Conservation (phyloP, 2,113 vertebrate genomes). For the Meriones unguiculatus region DNA sequence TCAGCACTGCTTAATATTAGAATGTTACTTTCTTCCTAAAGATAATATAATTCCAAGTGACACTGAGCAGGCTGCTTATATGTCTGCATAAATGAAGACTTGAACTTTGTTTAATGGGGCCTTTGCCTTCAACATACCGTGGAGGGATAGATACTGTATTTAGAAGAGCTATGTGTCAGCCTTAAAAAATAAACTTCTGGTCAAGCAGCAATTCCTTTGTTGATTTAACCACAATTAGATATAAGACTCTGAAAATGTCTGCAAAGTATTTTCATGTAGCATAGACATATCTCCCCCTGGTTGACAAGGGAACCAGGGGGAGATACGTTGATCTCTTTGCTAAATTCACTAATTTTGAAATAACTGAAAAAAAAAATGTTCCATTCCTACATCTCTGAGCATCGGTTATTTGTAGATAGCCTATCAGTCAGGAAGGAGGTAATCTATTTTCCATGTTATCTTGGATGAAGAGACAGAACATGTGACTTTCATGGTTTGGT, state of each 20-base stretch:
- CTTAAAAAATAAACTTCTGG: slow-evolving; percentile 85
- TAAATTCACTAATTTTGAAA: slow-evolving; percentile 1
- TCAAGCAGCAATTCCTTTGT: slow-evolving; percentile 82
- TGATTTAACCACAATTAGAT: slow-evolving; percentile 81
- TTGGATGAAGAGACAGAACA: slow-evolving; percentile 1
- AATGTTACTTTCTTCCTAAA: slow-evolving; percentile 60
- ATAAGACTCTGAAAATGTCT: slow-evolving; percentile 83
- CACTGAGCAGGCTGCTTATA: slow-evolving; percentile 68
- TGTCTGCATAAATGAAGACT: slow-evolving; percentile 81
- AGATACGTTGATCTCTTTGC: not conserved
- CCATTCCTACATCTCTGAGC: not conserved
- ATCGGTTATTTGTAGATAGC: not conserved
- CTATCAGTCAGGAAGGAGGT: not conserved
- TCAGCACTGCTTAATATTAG: slow-evolving; percentile 25
- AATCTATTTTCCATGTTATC: not conserved
- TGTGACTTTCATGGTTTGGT: not conserved
- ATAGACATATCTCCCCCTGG: slow-evolving; percentile 61
- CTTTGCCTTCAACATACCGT: slow-evolving; percentile 76
- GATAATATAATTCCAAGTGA: slow-evolving; percentile 73
- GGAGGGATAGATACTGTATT: slow-evolving; percentile 75
- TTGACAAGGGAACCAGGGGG: not conserved
- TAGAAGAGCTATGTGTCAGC: slow-evolving; percentile 82
- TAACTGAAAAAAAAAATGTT: not conserved
- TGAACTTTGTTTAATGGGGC: slow-evolving; percentile 83
- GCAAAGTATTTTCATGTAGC: slow-evolving; percentile 79